Conservation (phyloP, 2,888 invertebrate genomes). For the Ophion ellenae region DNA sequence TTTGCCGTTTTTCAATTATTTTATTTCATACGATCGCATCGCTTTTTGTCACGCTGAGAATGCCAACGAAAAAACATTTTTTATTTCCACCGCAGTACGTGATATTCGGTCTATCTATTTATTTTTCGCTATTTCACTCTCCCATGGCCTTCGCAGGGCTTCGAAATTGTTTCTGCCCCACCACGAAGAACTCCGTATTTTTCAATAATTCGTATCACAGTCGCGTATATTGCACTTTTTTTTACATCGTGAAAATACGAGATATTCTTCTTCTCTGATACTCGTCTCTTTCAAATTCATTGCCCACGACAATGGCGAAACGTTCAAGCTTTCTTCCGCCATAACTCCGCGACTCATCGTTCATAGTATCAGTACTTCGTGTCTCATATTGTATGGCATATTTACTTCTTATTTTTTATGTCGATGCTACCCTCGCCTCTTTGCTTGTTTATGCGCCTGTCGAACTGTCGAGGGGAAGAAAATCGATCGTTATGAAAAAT, state of each 20-base stretch:
- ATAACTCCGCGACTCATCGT: neutral
- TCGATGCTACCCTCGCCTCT: neutral
- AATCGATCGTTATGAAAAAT: neutral
- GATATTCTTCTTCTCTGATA: neutral
- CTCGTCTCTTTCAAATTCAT: neutral
- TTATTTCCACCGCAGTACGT: neutral
- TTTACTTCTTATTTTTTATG: neutral
- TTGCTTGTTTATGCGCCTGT: conserved; percentile 1
- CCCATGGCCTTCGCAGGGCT: neutral
- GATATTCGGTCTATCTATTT: neutral
- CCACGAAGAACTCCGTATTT: neutral
- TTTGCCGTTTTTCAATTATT: neutral
- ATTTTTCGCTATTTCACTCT: neutral
- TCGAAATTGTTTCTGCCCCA: neutral
- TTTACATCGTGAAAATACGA: neutral
- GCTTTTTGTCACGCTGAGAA: neutral
- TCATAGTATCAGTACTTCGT: neutral
- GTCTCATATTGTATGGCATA: neutral
- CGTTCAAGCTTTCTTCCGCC: too few relatives aligned
- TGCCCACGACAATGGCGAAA: too few relatives aligned
- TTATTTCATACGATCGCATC: neutral
- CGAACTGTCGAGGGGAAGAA: conserved; percentile 5
- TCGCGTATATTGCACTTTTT: neutral
- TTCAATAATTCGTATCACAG: neutral
- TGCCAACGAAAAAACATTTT: neutral